phyloP scores from a whole-genome alignment of 2,113 vertebrate genomes.

The Brachyistius frenatus region DNA sequence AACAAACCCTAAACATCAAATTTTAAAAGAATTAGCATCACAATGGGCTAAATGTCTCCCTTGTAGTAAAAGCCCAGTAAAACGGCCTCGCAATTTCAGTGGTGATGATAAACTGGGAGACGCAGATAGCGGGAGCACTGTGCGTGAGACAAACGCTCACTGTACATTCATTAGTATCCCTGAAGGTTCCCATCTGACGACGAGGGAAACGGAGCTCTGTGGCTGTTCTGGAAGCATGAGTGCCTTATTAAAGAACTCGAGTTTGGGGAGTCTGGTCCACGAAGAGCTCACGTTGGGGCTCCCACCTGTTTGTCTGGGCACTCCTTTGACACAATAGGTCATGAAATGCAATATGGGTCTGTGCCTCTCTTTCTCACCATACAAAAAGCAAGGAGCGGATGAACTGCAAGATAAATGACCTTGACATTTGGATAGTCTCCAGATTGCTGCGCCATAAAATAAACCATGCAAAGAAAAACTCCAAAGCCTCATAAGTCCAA shows the following conservation, averaged over 20 bases:
- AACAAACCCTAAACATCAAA: slow-evolving; percentile 77
- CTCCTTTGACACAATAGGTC: slow-evolving; percentile 82
- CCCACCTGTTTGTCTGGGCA: slow-evolving; percentile 89
- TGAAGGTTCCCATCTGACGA: slow-evolving; percentile 77
- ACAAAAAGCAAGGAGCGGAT: slow-evolving; percentile 81
- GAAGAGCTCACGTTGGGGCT: slow-evolving; percentile 88
- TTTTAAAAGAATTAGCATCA: slow-evolving; percentile 80
- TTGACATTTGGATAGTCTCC: slow-evolving; percentile 76
- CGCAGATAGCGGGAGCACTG: slow-evolving; percentile 72
- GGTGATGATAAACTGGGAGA: slow-evolving; percentile 80
- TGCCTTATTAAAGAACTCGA: slow-evolving; percentile 87
- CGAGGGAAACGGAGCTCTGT: slow-evolving; percentile 77
- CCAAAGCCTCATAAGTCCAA: slow-evolving; percentile 64
- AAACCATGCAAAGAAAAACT: slow-evolving; percentile 77
- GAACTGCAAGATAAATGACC: slow-evolving; percentile 82
- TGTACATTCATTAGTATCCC: slow-evolving; percentile 75
- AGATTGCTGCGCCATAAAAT: slow-evolving; percentile 76
- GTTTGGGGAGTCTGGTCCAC: slow-evolving; percentile 77
- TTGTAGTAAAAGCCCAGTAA: slow-evolving; percentile 75
- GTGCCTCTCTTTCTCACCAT: slow-evolving; percentile 67
- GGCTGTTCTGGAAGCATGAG: slow-evolving; percentile 84
- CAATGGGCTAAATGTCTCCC: slow-evolving; percentile 77
- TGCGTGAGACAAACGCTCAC: slow-evolving; percentile 73
- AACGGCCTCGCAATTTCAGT: slow-evolving; percentile 79
- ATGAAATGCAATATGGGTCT: slow-evolving; percentile 82